Base-by-base conservation (phyloP, 1,140 invertebrate species). In the Leptinotarsa texana region DNA sequence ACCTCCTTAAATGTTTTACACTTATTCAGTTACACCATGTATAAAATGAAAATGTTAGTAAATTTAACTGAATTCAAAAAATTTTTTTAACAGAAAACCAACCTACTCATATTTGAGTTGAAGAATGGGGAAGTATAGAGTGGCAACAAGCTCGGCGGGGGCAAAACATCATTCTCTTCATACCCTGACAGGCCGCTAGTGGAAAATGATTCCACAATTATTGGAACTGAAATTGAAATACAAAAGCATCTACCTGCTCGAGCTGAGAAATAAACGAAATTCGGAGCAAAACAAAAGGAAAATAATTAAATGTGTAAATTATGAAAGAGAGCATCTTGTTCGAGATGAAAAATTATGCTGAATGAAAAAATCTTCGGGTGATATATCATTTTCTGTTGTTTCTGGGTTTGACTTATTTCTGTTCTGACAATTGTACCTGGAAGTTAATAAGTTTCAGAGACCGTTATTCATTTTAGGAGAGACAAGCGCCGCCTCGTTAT, bases 391-490 rank as follows among this genome's bases (percentile, higher is more conserved):
- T 22, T 48, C 18, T 22, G 57, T 61, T 21, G 17, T 69, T 69
- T 69, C 33, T 69, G 13, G 68, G 68, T 72, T 72, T 72, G 69
- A 72, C 49, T 72, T 24, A 62, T 57, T 42, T 27, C 69, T 27
- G n/a, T 49, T 51, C 21, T 47, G 68, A 47, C 68, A 48, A 48
- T 69, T 49, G n/a, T 72, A 72, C 69, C 69, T 72, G 69, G 42
- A 69, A 72, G 51, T 72, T 72, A 72, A 72, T 72, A 72, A 72
- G n/a, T 74, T 71, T 17, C 5, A 69, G 13, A 18, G 42, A 27
- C 67, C 42, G 67, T 69, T 69, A 77, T 75, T 77, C 76, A 74
- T 77, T 73, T 74, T 42, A 42, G 33, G 33, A 8, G 8, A 27
- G 51, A 57, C 63, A 18, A 65, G 21, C 63, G 27, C 63, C 63